A percentile compares a stretch with the other conserved stretches of the same genome.
Conservation (phyloP, 2,113 vertebrate genomes). For the Athene cunicularia region DNA sequence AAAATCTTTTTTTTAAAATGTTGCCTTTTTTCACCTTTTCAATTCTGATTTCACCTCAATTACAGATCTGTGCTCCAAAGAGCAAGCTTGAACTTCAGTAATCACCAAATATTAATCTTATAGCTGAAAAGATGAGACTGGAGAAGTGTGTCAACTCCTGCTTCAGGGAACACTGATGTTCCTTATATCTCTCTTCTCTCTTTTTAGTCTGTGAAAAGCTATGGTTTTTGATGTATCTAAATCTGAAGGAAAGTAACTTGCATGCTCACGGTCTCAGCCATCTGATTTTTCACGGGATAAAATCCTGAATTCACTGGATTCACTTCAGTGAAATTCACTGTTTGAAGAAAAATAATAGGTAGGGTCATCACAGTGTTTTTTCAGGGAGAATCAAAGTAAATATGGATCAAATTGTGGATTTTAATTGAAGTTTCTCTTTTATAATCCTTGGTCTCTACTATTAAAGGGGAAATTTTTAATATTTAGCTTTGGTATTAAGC, state of each 20-base stretch:
- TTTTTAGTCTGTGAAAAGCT: neutral
- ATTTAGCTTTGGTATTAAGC: neutral
- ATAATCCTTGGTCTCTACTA: neutral
- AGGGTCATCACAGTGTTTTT: fast-evolving
- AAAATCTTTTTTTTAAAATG: neutral
- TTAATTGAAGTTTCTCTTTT: neutral
- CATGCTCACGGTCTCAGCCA: neutral
- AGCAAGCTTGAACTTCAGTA: neutral
- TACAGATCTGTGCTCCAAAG: neutral
- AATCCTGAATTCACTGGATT: no score
- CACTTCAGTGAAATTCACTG: neutral
- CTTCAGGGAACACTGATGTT: neutral
- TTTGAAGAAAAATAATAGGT: neutral
- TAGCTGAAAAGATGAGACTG: neutral
- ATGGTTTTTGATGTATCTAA: neutral
- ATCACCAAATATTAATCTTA: neutral
- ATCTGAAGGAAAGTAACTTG: neutral
- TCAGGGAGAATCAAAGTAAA: neutral
- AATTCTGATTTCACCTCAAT: neutral
- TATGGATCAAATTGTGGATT: neutral
- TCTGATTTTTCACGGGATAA: neutral
- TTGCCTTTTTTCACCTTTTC: neutral
- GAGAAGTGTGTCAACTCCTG: neutral
- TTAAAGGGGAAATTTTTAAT: neutral
- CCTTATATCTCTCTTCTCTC: neutral